Base-by-base conservation (phyloP, 2,113 vertebrate species). In the Delphinus delphis region DNA sequence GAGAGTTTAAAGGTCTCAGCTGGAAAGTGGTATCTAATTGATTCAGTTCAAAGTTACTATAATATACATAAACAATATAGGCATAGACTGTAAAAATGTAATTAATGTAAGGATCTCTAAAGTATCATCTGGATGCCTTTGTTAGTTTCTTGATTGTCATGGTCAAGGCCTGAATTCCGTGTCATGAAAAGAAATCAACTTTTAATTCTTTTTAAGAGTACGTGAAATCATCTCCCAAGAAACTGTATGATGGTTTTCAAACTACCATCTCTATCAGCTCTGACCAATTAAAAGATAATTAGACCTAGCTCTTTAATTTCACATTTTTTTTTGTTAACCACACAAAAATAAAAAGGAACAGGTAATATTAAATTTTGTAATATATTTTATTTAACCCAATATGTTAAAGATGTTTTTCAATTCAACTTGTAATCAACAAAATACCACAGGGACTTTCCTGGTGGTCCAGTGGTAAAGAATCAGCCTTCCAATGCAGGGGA, bases 321-420 rank as follows among this genome's bases (percentile, higher is more conserved):
- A 23, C 3, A 0, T 8, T 44, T 93, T 13, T 65, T 95, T 14
- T 65, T 87, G 47, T 47, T 76, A 81, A 10, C 26, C 1, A 60
- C 15, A 96, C 1, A 62, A 65, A 71, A 76, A 1, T 71, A 80
- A 93, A 80, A 58, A 53, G 1, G 73, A n/a, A 67, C 3, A 62
- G 26, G 38, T 50, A 38, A 96, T 41, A n/a, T 87, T 76, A 88
- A 91, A 86, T 90, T 92, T 92, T 67, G 8, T 36, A 38, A 77
- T 31, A 36, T 65, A 67, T 74, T 70, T 95, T 41, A 65, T 85
- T 92, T 92, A 68, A 77, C 25, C 1, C 7, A 28, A 74, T 47
- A 55, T 85, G 60, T 26, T 12, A 95, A 82, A 81, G 23, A 82
- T 91, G 77, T 47, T 92, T 65, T 53, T 77, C 10, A 88, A 8